Evolutionary conservation across 2,113 vertebrate species (phyloP).

Genomic region (Synchiropus splendidus): DNA sequence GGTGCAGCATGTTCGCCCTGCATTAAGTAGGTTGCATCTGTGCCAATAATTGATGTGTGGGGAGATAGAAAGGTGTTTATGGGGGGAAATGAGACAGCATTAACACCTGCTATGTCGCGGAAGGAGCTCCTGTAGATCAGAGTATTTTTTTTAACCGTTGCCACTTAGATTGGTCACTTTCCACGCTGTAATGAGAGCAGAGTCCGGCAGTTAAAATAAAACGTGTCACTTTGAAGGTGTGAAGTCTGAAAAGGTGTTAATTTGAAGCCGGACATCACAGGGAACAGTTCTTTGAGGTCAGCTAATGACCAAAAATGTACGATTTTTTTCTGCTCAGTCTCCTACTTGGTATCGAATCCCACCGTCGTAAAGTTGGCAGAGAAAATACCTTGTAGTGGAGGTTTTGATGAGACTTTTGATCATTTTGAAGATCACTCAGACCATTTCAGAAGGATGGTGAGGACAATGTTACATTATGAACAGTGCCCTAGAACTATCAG

Average conservation of each 20-base stretch:
- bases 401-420: too few species aligned
- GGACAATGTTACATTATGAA: too few species aligned
- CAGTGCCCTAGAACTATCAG: too few species aligned
- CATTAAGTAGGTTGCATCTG: slow-evolving; percentile 51
- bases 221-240: slow-evolving; percentile 19
- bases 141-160: slow-evolving; percentile 1
- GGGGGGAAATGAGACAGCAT: slow-evolving; percentile 59
- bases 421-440: too few species aligned
- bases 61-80: slow-evolving; percentile 55
- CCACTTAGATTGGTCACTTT: slow-evolving; percentile 12
- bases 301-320: not conserved
- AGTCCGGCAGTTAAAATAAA: not conserved
- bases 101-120: slow-evolving; percentile 35
- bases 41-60: slow-evolving; percentile 65
- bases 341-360: too few species aligned
- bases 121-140: not conserved
- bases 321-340: too few species aligned
- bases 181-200: slow-evolving; percentile 15
- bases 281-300: slow-evolving; percentile 5
- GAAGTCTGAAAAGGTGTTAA: slow-evolving; percentile 32
- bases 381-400: too few species aligned
- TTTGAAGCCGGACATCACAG: slow-evolving; percentile 19
- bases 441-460: too few species aligned
- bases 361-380: too few species aligned
- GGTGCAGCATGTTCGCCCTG: slow-evolving; percentile 46